Conservation (phyloP, 2,113 vertebrate genomes). For the Dicaeum eximium region DNA sequence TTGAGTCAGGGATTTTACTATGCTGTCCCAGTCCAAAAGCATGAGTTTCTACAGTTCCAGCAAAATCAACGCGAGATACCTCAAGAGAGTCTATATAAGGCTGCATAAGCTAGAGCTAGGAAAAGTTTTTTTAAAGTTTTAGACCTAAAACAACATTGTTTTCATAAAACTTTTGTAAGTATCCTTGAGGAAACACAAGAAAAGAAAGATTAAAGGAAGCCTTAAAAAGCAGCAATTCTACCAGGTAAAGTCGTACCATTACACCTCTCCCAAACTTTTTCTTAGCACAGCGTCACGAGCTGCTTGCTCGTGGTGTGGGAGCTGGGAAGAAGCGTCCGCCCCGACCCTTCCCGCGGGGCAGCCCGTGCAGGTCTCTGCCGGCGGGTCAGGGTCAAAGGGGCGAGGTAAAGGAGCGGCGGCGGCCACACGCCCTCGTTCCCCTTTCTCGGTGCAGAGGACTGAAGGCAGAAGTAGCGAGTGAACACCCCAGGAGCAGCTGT, state of each 20-base stretch:
- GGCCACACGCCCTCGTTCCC: accelerated
- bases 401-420: accelerated
- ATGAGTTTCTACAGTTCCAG: neutral
- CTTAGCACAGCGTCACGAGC: too few relatives aligned
- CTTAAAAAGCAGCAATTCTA: accelerated
- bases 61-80: accelerated
- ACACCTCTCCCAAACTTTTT: too few relatives aligned
- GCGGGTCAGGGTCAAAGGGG: too few relatives aligned
- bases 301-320: accelerated
- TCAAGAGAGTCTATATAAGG: neutral
- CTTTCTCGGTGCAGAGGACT: accelerated
- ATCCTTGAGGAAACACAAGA: neutral
- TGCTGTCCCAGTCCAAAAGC: neutral
- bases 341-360: accelerated
- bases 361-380: accelerated
- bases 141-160: neutral
- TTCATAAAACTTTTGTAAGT: neutral
- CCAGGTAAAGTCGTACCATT: accelerated
- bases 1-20: neutral
- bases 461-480: too few relatives aligned
- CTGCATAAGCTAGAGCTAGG: neutral
- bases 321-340: accelerated
- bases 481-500: neutral
- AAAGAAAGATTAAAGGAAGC: neutral
- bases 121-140: neutral